Evolutionary conservation across 2,888 invertebrate species (phyloP).

Genomic region (Mimumesa dahlbomi): DNA sequence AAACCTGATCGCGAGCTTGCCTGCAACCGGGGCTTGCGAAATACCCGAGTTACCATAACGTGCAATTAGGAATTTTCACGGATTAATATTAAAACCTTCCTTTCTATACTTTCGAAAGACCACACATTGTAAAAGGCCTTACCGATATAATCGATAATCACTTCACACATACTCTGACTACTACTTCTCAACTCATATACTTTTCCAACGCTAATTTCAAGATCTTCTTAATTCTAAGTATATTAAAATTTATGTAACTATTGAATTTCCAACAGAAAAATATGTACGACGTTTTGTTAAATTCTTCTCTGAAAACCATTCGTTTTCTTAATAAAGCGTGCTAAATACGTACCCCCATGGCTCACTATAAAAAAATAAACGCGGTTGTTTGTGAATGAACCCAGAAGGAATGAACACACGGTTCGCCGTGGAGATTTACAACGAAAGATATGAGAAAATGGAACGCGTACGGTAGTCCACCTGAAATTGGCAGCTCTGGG

Average conservation of each 20-base stretch:
- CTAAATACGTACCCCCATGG: too few relatives aligned
- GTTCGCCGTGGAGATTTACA: slow-evolving; percentile 18
- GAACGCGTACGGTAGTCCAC: slow-evolving; percentile 29
- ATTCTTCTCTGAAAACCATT: too few relatives aligned
- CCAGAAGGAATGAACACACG: slow-evolving; percentile 1
- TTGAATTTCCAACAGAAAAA: background rate
- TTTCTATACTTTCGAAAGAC: slow-evolving; percentile 23
- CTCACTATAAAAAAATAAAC: too few relatives aligned
- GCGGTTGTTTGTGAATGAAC: too few relatives aligned
- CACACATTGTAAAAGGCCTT: slow-evolving; percentile 30
- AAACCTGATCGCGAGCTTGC: slow-evolving; percentile 29
- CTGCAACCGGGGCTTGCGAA: slow-evolving; percentile 42
- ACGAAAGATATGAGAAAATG: slow-evolving; percentile 42
- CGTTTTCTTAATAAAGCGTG: too few relatives aligned
- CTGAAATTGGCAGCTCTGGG: slow-evolving; percentile 68
- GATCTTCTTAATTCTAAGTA: too few relatives aligned
- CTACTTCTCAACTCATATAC: too few relatives aligned
- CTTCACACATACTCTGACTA: slow-evolving; percentile 21
- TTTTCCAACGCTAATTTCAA: too few relatives aligned
- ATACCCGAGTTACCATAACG: slow-evolving; percentile 44
- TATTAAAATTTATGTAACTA: background rate
- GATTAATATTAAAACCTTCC: slow-evolving; percentile 55
- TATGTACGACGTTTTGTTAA: background rate
- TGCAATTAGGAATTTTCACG: slow-evolving; percentile 66
- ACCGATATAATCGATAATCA: slow-evolving; percentile 27